Conservation (phyloP, 2,113 vertebrate species). For the Antechinus stuartii region DNA sequence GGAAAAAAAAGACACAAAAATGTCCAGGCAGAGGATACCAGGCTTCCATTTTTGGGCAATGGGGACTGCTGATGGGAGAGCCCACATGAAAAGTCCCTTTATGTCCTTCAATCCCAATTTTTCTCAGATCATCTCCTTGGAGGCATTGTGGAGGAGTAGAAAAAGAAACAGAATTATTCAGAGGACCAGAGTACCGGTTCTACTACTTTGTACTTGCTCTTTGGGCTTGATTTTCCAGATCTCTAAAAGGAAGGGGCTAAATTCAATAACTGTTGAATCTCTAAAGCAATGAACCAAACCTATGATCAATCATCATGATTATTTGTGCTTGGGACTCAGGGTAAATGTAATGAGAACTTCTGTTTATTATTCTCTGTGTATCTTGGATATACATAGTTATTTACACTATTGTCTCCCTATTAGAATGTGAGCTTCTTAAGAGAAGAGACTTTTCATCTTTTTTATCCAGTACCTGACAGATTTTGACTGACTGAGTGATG, state of each 20-base stretch:
- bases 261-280: neutral
- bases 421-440: neutral
- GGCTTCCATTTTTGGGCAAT: neutral
- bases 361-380: neutral
- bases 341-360: neutral
- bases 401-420: neutral
- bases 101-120: neutral
- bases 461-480: neutral
- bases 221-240: neutral
- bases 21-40: neutral
- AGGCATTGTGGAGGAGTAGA: neutral
- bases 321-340: neutral
- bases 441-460: neutral
- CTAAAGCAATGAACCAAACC: neutral
- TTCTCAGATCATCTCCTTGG: neutral
- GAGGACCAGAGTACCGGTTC: neutral
- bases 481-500: neutral
- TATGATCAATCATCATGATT: neutral
- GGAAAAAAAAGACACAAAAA: conserved; percentile 7
- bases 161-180: neutral
- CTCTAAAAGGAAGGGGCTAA: neutral
- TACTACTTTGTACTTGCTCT: neutral
- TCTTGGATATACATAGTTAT: neutral
- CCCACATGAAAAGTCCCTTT: neutral
- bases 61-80: neutral